Conservation (phyloP, 2,113 vertebrate genomes). For the Halcyon senegalensis region DNA sequence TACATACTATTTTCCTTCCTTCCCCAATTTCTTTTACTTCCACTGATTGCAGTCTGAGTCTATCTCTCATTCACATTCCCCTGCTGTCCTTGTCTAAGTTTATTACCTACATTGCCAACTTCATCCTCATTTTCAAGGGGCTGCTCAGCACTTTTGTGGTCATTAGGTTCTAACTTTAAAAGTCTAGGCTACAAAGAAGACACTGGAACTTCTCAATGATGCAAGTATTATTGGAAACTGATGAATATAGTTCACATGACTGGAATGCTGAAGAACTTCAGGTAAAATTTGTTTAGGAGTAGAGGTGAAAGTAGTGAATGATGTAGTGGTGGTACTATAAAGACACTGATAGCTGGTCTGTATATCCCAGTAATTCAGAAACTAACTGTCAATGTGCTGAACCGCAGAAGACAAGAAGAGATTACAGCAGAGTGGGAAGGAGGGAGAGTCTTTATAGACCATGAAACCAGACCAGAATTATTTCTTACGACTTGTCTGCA, state of each 20-base stretch:
- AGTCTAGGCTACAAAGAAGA: neutral
- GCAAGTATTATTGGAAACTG: neutral
- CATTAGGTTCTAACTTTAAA: neutral
- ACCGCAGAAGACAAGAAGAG: neutral
- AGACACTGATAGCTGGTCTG: neutral
- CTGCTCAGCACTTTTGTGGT: neutral
- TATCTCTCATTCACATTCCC: neutral
- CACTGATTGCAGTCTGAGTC: neutral
- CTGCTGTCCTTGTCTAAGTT: neutral
- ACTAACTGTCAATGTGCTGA: neutral
- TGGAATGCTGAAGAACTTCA: neutral
- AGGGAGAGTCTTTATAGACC: conserved; percentile 17
- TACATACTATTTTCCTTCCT: neutral
- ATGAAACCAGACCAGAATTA: conserved; percentile 23
- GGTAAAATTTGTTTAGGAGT: neutral
- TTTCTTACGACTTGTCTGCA: conserved; percentile 19
- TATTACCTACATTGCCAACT: neutral
- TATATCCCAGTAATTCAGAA: neutral
- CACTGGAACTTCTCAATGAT: neutral
- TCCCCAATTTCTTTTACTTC: neutral
- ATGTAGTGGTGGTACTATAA: neutral
- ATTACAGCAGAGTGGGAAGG: neutral
- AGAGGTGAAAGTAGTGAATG: neutral
- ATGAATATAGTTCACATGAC: neutral
- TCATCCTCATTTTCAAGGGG: neutral